A percentile compares a stretch with the other conserved stretches of the same genome.
Evolutionary conservation across 2,113 vertebrate species (phyloP).

Genomic region (Tragelaphus strepsiceros): DNA sequence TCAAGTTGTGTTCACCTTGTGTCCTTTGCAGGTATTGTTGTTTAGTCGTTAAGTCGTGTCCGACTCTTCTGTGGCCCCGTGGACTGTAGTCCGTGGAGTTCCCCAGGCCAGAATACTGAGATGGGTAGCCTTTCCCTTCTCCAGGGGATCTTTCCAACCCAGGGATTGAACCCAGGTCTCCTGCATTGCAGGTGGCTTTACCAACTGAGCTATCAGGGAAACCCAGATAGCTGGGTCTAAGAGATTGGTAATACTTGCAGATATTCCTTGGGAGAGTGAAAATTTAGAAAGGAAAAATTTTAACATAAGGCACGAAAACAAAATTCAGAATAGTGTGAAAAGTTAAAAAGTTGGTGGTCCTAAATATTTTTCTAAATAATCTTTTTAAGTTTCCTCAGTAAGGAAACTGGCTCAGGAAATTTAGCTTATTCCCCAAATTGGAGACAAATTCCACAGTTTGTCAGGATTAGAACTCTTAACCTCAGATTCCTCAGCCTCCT

Average conservation of each 20-base stretch:
- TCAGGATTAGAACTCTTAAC: slow-evolving; percentile 70
- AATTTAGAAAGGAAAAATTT: slow-evolving; percentile 21
- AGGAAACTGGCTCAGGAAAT: slow-evolving; percentile 27
- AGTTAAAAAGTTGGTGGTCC: slow-evolving; percentile 1
- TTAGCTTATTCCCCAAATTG: slow-evolving; percentile 47
- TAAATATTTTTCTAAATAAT: slow-evolving; percentile 25
- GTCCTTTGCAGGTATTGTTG: not conserved
- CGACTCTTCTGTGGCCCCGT: not conserved
- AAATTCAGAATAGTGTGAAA: slow-evolving; percentile 26
- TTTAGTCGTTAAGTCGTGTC: not conserved
- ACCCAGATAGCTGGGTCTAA: not conserved
- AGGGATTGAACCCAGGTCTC: not conserved
- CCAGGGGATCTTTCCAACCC: not conserved
- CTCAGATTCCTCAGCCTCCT: slow-evolving; percentile 62
- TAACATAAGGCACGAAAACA: not conserved
- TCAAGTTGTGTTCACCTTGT: not conserved
- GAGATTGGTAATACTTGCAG: not conserved
- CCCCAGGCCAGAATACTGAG: not conserved
- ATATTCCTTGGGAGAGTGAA: not conserved
- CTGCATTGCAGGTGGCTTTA: not conserved
- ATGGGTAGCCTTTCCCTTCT: not conserved
- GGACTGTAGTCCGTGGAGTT: not conserved
- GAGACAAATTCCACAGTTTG: slow-evolving; percentile 46
- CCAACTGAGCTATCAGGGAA: not conserved
- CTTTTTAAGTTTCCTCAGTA: slow-evolving; percentile 28